Percentiles rank a stretch among this genome's conserved stretches.
Conservation (phyloP, 2,797 vertebrate species). For the Neomorphus geoffroyi region DNA sequence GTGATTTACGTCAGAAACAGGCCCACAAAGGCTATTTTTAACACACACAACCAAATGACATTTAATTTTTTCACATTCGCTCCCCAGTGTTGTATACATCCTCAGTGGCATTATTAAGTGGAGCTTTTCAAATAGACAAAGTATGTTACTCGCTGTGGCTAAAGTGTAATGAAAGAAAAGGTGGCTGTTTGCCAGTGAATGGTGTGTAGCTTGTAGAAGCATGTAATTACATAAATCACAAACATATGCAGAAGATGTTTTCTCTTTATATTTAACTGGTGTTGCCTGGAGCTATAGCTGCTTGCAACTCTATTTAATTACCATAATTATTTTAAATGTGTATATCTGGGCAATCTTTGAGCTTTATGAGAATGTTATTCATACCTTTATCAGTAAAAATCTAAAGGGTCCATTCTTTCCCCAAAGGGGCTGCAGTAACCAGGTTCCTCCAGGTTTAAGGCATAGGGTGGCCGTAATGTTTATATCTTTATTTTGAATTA, state of each 20-base stretch:
- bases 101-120: slow-evolving; percentile 44
- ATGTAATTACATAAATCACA: slow-evolving; percentile 75
- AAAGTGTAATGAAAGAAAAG: slow-evolving; percentile 57
- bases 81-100: background rate
- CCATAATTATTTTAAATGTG: slow-evolving; percentile 75
- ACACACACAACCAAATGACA: background rate
- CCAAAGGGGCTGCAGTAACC: slow-evolving; percentile 32
- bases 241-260: slow-evolving; percentile 74
- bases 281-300: slow-evolving; percentile 71
- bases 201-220: slow-evolving; percentile 70
- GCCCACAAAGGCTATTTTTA: slow-evolving; percentile 52
- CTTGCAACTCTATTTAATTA: slow-evolving; percentile 74
- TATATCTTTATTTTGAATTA: slow-evolving; percentile 64
- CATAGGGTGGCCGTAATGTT: slow-evolving; percentile 19
- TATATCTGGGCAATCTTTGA: slow-evolving; percentile 72
- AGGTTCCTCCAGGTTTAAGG: slow-evolving; percentile 49
- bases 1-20: slow-evolving; percentile 5
- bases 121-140: slow-evolving; percentile 50
- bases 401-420: slow-evolving; percentile 59
- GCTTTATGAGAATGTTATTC: slow-evolving; percentile 74
- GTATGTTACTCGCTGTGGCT: slow-evolving; percentile 43
- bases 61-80: slow-evolving; percentile 43
- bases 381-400: slow-evolving; percentile 72
- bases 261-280: slow-evolving; percentile 66
- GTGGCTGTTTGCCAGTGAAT: slow-evolving; percentile 67